These are phyloP conservation scores for Pygoscelis antarcticus DNA, from an alignment of 2,113 vertebrate genomes.

Conservation along the genomic window DNA sequence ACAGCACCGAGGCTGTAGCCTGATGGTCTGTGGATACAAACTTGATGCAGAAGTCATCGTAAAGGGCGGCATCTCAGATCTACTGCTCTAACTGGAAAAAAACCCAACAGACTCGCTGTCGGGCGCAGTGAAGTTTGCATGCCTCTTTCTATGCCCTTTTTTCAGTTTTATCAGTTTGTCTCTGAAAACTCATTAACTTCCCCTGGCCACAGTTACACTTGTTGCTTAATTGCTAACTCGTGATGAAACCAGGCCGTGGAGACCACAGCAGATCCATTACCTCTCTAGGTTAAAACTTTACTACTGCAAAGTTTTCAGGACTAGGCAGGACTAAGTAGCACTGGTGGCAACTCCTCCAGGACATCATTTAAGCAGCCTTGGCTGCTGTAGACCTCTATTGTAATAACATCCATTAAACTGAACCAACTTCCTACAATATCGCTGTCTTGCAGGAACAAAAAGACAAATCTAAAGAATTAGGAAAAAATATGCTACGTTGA, in stretches of 20 bases:
- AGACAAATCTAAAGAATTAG: background rate
- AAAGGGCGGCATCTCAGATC: background rate
- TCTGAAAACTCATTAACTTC: conserved; percentile 16
- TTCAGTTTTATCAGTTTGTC: background rate
- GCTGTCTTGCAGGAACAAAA: background rate
- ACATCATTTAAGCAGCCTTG: background rate
- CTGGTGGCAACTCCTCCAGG: background rate
- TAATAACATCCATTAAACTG: background rate
- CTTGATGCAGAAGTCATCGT: background rate
- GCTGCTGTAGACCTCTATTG: background rate
- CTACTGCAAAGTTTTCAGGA: background rate
- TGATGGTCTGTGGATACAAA: background rate
- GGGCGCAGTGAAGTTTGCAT: background rate
- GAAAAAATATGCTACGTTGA: background rate
- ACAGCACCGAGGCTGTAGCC: background rate
- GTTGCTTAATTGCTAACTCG: background rate
- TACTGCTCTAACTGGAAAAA: background rate
- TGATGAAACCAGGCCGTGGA: background rate
- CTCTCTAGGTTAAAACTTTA: background rate
- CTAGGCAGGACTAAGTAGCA: background rate
- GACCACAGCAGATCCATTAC: background rate
- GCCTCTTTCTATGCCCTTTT: background rate
- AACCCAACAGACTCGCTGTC: accelerated
- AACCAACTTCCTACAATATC: background rate
- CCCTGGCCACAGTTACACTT: background rate